Evolutionary conservation across 2,888 invertebrate genomes (phyloP), one percentile per base, ranked within the genome.

Genomic region (Axea sp.): DNA sequence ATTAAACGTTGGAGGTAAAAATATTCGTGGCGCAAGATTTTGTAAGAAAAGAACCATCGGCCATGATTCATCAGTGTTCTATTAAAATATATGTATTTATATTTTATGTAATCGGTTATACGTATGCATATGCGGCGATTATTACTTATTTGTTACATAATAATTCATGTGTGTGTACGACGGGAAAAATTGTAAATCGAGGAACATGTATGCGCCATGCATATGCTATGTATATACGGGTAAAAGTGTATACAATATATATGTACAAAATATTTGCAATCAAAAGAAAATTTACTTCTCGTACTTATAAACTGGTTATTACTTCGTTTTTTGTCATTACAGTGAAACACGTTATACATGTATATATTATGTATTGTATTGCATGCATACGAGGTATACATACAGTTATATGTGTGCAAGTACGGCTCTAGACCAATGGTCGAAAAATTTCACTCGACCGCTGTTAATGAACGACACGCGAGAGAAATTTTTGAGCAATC

Each of bases 21-120:
- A n/a, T n/a, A n/a, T n/a, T n/a, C n/a, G n/a, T n/a, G n/a, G n/a
- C n/a, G 31, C 39, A 12, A 37, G 19, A 37, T 35, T 64, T 53
- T 26, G 30, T 24, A 47, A 17, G 2, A 5, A 45, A 45, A 67
- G n/a, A 33, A 35, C 8, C 26, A 8, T 35, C 49, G 9, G 15
- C 5, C 4, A 5, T 7, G 69, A 41, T 78, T 83, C 83, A 81
- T 82, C 83, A 80, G 83, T 82, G 76, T 83, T 83, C 83, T 87
- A 86, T 83, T 86, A 86, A 86, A 86, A 86, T 84, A 85, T 86
- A 84, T 78, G 79, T 83, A 80, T 80, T 78, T 79, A 76, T 78
- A 75, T 81, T 77, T 80, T 84, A 83, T 83, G 83, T 82, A 80
- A 79, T 84, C 79, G 82, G 81, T 81, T 83, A 84, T 82, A 62